A percentile compares a stretch with the other conserved stretches of the same genome.
phyloP scores from a whole-genome alignment of 2,113 vertebrate genomes.

The Tenrec ecaudatus region DNA sequence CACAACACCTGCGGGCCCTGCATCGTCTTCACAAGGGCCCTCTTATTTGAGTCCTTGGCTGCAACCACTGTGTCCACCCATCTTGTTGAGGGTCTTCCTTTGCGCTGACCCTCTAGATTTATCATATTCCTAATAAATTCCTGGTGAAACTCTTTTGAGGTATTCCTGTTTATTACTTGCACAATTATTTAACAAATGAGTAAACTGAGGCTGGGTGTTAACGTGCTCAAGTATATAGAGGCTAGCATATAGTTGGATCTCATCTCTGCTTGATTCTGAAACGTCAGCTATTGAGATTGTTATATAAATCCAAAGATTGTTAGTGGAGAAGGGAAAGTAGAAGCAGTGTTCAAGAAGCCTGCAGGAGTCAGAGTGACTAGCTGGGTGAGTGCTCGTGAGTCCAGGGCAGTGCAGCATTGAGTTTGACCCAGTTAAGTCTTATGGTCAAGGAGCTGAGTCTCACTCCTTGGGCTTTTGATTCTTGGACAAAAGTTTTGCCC shows the following conservation, averaged over 20 bases:
- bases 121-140: no score
- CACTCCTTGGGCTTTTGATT: background rate
- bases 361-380: background rate
- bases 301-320: background rate
- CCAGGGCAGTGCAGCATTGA: background rate
- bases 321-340: slow-evolving; percentile 3
- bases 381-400: background rate
- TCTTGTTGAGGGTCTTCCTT: no score
- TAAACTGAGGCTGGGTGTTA: background rate
- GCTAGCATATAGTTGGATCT: background rate
- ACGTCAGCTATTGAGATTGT: background rate
- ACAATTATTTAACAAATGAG: background rate
- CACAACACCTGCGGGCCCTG: no score
- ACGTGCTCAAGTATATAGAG: background rate
- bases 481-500: background rate
- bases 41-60: no score
- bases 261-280: slow-evolving; percentile 1
- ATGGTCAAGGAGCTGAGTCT: background rate
- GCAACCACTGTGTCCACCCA: no score
- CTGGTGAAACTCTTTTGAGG: background rate
- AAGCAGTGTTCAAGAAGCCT: background rate
- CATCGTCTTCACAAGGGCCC: no score
- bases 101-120: no score
- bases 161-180: background rate
- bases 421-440: background rate